Evolutionary conservation across 1,140 invertebrate species (phyloP), one percentile per base, ranked within the genome.

Genomic region (Parasteatoda tepidariorum): DNA sequence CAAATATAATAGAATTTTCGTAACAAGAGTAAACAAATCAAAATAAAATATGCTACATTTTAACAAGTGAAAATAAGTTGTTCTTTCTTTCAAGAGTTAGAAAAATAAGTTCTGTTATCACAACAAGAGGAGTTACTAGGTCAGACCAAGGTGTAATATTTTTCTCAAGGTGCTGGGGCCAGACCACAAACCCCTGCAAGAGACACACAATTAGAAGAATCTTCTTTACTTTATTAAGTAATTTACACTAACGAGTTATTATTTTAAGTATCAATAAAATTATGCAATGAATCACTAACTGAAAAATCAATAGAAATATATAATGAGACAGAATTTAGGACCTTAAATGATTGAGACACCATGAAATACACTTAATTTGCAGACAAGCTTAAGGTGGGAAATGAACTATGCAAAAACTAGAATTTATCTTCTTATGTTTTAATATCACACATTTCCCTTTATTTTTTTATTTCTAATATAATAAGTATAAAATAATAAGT

Each of bases 131-230:
- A 48, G 41, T 26, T 22, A 2, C 26, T 62, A 62, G 11, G 11
- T 26, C 64, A 62, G 2, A 11, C 73, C 55, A 4, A 75, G 24
- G 33, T 75, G 73, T 0, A 75, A 55, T n/a, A 75, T 5, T 38
- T 75, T 75, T 75, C 73, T 61, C 4, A 75, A 18, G 15, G 31
- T 54, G 22, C 34, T 61, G 18, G 73, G 73, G 18, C 57, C 73
- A 15, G 73, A 75, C 73, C 71, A 75, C 15, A 38, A 6, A 9
- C 57, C 57, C 22, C 57, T 62, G 31, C 26, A 75, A 62, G 31
- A 54, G 15, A 61, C 26, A 62, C 34, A 38, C 0, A 26, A 18
- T n/a, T 31, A 15, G 22, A 26, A 48, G 18, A 26, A 26, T 7
- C 38, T n/a, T 61, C 7, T 11, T n/a, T 7, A 15, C 7, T 6